Percentiles rank a stretch among this genome's conserved stretches.
Conservation (phyloP, 2,113 vertebrate species). For the Passer montanus region DNA sequence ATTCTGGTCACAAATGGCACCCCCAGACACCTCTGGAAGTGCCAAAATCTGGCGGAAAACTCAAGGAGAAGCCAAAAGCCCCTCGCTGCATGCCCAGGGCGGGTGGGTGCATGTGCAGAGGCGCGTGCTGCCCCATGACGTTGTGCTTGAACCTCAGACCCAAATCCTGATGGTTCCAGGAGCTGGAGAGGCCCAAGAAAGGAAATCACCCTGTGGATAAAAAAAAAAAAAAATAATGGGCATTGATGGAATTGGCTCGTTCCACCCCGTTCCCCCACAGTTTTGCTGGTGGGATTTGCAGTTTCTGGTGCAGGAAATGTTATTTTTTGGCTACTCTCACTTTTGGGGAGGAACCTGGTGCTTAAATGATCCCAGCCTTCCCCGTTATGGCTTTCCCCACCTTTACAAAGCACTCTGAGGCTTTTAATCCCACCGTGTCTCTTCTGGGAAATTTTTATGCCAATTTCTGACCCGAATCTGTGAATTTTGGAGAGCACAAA, state of each 20-base stretch:
- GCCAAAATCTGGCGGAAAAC: background rate
- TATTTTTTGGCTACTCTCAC: background rate
- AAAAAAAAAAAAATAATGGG: background rate
- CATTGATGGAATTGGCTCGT: accelerated
- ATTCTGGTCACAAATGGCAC: background rate
- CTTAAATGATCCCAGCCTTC: background rate
- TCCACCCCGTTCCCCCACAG: accelerated
- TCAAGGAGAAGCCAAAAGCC: accelerated
- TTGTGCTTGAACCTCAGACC: background rate
- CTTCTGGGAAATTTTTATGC: background rate
- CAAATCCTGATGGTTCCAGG: background rate
- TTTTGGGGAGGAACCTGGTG: background rate
- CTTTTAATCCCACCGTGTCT: background rate
- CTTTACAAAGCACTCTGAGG: accelerated
- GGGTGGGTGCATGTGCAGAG: background rate
- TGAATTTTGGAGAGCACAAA: background rate
- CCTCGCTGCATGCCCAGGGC: background rate
- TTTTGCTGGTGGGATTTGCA: background rate
- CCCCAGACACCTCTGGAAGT: background rate
- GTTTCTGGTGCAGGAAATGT: background rate
- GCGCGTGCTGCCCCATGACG: accelerated
- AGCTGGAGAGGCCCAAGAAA: too few relatives aligned
- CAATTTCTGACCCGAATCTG: background rate
- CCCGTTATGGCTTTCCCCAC: too few relatives aligned
- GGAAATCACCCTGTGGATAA: background rate